phyloP scores from a whole-genome alignment of 2,113 vertebrate species.

The Cheilinus undulatus region DNA sequence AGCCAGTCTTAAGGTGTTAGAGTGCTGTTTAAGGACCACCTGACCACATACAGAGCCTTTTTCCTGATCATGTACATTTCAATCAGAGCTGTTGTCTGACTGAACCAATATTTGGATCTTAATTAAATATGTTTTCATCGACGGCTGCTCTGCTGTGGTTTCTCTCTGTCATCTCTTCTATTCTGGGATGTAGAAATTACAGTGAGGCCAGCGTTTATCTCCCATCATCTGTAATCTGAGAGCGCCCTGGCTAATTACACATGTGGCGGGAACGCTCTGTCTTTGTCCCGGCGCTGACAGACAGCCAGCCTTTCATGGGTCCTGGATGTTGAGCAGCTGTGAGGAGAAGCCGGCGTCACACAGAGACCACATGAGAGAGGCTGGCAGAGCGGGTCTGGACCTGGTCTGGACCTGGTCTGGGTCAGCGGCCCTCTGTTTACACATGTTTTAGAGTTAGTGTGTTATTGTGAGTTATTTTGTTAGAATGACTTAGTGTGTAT shows the following conservation, averaged over 20 bases:
- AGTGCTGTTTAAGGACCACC: conserved; percentile 28
- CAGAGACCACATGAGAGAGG: conserved; percentile 77
- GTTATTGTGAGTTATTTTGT: conserved; percentile 24
- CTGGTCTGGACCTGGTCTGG: conserved; percentile 72
- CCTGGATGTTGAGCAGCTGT: conserved; percentile 78
- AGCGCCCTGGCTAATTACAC: conserved; percentile 74
- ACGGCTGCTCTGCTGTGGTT: conserved; percentile 57
- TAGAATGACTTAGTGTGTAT: no score
- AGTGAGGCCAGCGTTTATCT: conserved; percentile 59
- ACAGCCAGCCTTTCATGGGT: conserved; percentile 75
- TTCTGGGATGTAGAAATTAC: conserved; percentile 65
- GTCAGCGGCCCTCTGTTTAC: conserved; percentile 67
- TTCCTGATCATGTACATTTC: conserved; percentile 65
- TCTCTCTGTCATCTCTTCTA: conserved; percentile 61
- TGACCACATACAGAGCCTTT: conserved; percentile 39
- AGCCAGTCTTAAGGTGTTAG: no score
- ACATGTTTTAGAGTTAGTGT: conserved; percentile 33
- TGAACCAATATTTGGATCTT: conserved; percentile 71
- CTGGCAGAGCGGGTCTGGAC: conserved; percentile 63
- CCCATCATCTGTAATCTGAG: conserved; percentile 72
- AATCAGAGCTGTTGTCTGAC: conserved; percentile 57
- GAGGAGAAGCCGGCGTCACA: conserved; percentile 70
- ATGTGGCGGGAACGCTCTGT: conserved; percentile 66
- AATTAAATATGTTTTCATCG: conserved; percentile 68
- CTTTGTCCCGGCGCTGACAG: conserved; percentile 65